Conservation (phyloP, 2,113 vertebrate species). For the Syngnathus floridae region DNA sequence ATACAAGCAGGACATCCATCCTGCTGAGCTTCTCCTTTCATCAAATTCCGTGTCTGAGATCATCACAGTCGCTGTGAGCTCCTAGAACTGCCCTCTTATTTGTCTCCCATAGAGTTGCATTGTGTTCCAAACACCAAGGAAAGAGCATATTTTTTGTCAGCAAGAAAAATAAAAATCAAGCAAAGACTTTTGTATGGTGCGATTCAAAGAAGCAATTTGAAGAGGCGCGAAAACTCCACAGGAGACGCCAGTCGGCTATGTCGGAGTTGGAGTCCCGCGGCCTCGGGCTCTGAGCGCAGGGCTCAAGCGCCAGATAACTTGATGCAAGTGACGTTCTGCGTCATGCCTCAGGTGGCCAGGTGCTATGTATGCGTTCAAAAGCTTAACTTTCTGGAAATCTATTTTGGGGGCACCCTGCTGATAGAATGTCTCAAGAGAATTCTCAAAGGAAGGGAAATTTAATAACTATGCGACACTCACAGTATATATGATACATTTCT, state of each 20-base stretch:
- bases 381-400: slow-evolving; percentile 23
- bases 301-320: slow-evolving; percentile 41
- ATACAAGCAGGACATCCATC: background rate
- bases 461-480: background rate
- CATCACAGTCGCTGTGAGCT: background rate
- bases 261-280: slow-evolving; percentile 44
- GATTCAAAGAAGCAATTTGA: slow-evolving; percentile 49
- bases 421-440: slow-evolving; percentile 26
- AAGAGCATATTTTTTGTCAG: slow-evolving; percentile 11
- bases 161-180: slow-evolving; percentile 17
- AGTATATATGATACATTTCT: slow-evolving; percentile 5
- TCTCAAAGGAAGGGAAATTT: slow-evolving; percentile 5
- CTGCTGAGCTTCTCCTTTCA: slow-evolving; percentile 10
- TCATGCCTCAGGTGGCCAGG: slow-evolving; percentile 28
- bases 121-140: slow-evolving; percentile 21
- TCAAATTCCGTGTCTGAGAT: background rate
- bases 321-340: slow-evolving; percentile 35
- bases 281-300: slow-evolving; percentile 37
- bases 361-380: slow-evolving; percentile 16
- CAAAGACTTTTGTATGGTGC: slow-evolving; percentile 36
- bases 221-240: slow-evolving; percentile 47
- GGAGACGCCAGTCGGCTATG: slow-evolving; percentile 34
- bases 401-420: background rate
- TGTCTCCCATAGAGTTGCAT: slow-evolving; percentile 20
- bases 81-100: slow-evolving; percentile 2